These are phyloP conservation scores for Platycercus adscitus DNA, from an alignment of 2,113 vertebrate species.

Conservation along the genomic window DNA sequence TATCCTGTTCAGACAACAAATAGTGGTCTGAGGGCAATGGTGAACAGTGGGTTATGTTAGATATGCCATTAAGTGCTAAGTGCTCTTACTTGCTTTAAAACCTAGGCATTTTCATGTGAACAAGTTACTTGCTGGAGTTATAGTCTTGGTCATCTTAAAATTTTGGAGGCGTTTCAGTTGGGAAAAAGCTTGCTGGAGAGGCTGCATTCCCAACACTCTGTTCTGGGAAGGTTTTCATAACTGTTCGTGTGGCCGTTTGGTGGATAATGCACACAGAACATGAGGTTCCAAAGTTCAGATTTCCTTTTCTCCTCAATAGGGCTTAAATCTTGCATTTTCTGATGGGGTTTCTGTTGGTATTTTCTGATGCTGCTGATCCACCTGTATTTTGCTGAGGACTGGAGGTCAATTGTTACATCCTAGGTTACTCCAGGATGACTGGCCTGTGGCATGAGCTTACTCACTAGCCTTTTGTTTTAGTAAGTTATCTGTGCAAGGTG, in stretches of 20 bases:
- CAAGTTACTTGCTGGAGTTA: background rate
- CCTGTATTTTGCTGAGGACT: background rate
- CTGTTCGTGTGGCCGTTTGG: accelerated
- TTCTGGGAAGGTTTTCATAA: background rate
- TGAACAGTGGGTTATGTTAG: background rate
- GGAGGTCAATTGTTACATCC: background rate
- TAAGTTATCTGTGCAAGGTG: background rate
- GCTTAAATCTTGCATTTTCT: background rate
- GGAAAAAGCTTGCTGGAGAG: background rate
- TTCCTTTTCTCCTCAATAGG: background rate
- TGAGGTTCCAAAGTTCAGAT: background rate
- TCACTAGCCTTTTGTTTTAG: background rate
- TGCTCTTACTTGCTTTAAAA: background rate
- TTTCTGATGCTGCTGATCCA: background rate
- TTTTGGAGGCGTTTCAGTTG: background rate
- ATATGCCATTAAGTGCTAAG: background rate
- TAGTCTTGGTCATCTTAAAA: background rate
- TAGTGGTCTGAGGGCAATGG: background rate
- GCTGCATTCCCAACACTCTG: accelerated
- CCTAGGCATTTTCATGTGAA: background rate
- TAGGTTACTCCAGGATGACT: background rate
- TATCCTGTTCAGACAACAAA: background rate
- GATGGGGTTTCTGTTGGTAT: accelerated
- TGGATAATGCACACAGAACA: background rate
- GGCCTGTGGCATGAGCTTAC: background rate